Conservation (phyloP, 2,113 vertebrate genomes). For the Oryzias celebensis region DNA sequence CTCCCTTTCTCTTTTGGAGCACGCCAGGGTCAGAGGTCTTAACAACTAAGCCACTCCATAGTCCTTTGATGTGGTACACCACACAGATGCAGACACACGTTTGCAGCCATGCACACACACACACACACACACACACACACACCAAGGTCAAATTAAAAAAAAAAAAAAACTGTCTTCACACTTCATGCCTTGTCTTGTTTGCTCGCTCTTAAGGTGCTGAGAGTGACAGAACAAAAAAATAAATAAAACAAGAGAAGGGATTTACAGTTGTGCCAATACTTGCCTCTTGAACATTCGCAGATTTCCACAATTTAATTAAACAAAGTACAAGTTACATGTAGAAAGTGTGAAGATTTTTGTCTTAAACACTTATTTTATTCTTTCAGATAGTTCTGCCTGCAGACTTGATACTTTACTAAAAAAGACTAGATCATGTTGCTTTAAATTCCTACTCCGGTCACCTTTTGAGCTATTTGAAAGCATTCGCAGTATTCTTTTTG, state of each 20-base stretch:
- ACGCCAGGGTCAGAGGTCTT: slow-evolving; percentile 69
- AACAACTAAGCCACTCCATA: slow-evolving; percentile 61
- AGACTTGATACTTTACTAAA: too few relatives aligned
- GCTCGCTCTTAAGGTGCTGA: slow-evolving; percentile 55
- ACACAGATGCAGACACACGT: slow-evolving; percentile 31
- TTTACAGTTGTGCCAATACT: slow-evolving; percentile 19
- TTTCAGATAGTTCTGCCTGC: too few relatives aligned
- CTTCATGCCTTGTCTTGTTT: slow-evolving; percentile 54
- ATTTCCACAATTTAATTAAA: slow-evolving; percentile 24
- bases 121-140: slow-evolving; percentile 13
- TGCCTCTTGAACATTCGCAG: slow-evolving; percentile 42
- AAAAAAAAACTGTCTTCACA: slow-evolving; percentile 46
- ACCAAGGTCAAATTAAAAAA: slow-evolving; percentile 65
- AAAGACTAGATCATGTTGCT: too few relatives aligned
- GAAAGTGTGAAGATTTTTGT: not conserved
- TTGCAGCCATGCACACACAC: slow-evolving; percentile 2
- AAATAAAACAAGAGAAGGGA: slow-evolving; percentile 23
- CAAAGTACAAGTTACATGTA: slow-evolving; percentile 17
- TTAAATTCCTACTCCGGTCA: too few relatives aligned
- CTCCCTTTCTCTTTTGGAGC: slow-evolving; percentile 64
- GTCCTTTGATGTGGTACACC: slow-evolving; percentile 69
- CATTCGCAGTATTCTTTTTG: too few relatives aligned
- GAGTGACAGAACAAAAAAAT: slow-evolving; percentile 27
- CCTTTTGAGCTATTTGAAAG: too few relatives aligned
- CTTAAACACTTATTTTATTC: too few relatives aligned